Base-by-base conservation (phyloP, 2,113 vertebrate species). In the Arothron firmamentum region DNA sequence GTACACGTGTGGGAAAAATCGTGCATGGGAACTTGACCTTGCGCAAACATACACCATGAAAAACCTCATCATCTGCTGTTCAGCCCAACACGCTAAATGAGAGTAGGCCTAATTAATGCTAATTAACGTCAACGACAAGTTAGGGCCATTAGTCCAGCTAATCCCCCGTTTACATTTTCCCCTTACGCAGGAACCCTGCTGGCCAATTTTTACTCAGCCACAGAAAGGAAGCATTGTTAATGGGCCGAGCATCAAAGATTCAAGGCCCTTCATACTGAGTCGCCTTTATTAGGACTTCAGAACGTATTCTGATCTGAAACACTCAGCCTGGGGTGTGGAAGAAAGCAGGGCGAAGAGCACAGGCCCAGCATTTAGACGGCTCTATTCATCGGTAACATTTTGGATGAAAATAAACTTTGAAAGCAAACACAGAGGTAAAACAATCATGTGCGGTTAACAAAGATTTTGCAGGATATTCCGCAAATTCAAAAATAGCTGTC, bases 51-150 rank as follows among this genome's bases (percentile, higher is more conserved):
- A 41, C 51, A 41, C 17, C 47, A 20, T 12, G 50, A 70, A 65
- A 53, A 66, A 43, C 70, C 66, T 41, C 51, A 65, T 56, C 31
- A 28, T 18, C 28, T 12, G 13, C 57, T 52, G 52, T 70, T 61
- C 47, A 46, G 43, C 51, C 48, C 68, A 1, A 48, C 28, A 64
- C 19, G 70, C 59, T 60, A 67, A 78, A 80, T 66, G 69, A 82
- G 74, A 50, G 75, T n/a, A 78, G 72, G 72, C 87, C 88, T 87
- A 91, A 91, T 92, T 91, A 90, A 89, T 65, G 70, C 82, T 89
- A 90, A 91, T 92, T 89, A 91, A 88, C 83, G 77, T 92, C 90
- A 92, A 87, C 52, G 87, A 88, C 88, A 90, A 85, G 81, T 84
- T 38, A 79, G 65, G 80, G 85, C 83, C 85, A 90, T 89, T 90